Evolutionary conservation across 2,113 vertebrate genomes (phyloP).

Genomic region (Cololabis saira): DNA sequence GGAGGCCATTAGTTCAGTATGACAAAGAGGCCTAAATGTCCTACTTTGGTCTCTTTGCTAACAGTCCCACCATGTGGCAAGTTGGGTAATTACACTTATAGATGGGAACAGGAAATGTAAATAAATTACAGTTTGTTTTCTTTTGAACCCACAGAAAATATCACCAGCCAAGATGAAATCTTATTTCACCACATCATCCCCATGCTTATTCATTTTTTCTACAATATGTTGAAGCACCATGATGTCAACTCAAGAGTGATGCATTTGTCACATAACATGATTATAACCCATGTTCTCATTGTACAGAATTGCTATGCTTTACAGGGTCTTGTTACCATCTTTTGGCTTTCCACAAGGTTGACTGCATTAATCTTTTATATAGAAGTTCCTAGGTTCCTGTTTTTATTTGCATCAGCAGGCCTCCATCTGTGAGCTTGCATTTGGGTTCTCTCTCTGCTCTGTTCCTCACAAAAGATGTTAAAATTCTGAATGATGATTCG

Average conservation of each 20-base stretch:
- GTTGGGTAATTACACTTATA: conserved; percentile 15
- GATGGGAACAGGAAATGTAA: background rate
- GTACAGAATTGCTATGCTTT: too few species aligned
- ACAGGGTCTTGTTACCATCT: too few species aligned
- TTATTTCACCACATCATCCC: background rate
- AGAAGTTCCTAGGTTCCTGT: too few species aligned
- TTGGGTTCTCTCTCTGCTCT: too few species aligned
- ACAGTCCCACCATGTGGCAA: conserved; percentile 66
- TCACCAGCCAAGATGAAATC: background rate
- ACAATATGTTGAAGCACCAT: too few species aligned
- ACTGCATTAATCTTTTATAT: too few species aligned
- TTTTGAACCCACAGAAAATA: background rate
- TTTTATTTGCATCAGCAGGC: too few species aligned
- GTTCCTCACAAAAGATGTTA: background rate
- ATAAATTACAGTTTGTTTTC: too few species aligned
- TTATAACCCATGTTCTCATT: background rate
- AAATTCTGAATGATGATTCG: conserved; percentile 11
- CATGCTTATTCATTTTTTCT: too few species aligned
- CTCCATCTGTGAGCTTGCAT: too few species aligned
- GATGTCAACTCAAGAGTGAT: background rate
- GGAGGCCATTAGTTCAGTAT: conserved; percentile 53
- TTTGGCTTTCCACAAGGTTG: too few species aligned
- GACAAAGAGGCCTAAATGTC: conserved; percentile 18
- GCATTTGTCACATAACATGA: background rate
- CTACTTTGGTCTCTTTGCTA: conserved; percentile 39